Percentiles rank a stretch among this genome's conserved stretches.
phyloP scores from a whole-genome alignment of 2,797 vertebrate species.

The Sylvilagus floridanus region DNA sequence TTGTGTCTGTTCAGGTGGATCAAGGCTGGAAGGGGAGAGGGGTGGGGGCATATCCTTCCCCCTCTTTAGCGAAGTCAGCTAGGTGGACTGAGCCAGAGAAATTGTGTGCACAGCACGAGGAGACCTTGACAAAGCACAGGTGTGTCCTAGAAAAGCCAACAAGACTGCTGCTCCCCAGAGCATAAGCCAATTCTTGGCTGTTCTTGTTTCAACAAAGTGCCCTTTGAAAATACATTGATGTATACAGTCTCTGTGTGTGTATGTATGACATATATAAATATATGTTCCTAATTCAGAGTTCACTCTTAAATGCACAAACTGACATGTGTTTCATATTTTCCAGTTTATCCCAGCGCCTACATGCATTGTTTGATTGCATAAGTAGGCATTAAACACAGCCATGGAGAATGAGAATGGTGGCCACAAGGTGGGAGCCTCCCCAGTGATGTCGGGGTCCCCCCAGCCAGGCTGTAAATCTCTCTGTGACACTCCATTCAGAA shows the following conservation, averaged over 20 bases:
- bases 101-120: background rate
- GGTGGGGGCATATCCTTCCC: background rate
- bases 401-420: background rate
- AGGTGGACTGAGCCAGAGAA: background rate
- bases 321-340: conserved; percentile 69
- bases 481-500: background rate
- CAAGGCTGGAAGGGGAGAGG: background rate
- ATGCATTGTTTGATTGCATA: conserved; percentile 26
- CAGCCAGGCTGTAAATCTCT: background rate
- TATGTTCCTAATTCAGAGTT: conserved; percentile 26
- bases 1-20: background rate
- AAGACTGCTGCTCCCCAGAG: background rate
- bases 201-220: background rate
- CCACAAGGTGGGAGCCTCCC: background rate
- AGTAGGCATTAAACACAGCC: conserved; percentile 17
- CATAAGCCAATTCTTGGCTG: background rate
- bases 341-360: conserved; percentile 38
- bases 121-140: background rate
- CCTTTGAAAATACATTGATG: background rate
- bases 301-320: conserved; percentile 43
- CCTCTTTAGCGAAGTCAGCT: background rate
- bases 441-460: background rate
- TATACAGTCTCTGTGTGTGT: background rate
- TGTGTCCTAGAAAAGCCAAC: background rate
- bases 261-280: background rate